A percentile compares a stretch with the other conserved stretches of the same genome.
Conservation (phyloP, 2,113 vertebrate species). For the Chrysochloris asiatica region DNA sequence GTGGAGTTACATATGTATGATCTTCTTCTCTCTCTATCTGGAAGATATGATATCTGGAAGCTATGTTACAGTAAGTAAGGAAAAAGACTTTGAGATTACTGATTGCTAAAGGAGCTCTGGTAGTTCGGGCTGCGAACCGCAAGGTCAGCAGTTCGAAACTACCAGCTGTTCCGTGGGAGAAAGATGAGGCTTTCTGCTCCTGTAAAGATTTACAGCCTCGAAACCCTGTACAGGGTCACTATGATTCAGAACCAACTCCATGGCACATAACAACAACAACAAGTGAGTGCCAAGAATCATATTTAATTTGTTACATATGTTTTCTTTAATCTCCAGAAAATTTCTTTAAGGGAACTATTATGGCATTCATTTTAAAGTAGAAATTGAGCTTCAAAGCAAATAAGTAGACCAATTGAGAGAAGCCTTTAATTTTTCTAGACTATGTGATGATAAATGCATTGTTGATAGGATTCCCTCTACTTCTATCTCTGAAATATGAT, state of each 20-base stretch:
- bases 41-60: neutral
- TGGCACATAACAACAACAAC: no score
- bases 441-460: no score
- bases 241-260: no score
- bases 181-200: no score
- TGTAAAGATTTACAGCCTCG: no score
- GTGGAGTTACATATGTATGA: neutral
- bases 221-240: no score
- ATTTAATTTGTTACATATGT: neutral
- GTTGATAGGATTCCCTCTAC: neutral
- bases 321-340: neutral
- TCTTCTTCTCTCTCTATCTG: neutral
- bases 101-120: no score
- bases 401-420: neutral
- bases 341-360: neutral
- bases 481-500: fast-evolving
- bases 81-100: no score
- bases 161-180: no score
- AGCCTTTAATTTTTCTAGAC: neutral
- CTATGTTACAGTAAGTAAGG: neutral
- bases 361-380: neutral
- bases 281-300: neutral
- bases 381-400: neutral
- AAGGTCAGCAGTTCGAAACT: no score
- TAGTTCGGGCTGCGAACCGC: no score